Conservation (phyloP, 2,888 invertebrate species). For the Ornithoptera priamus region DNA sequence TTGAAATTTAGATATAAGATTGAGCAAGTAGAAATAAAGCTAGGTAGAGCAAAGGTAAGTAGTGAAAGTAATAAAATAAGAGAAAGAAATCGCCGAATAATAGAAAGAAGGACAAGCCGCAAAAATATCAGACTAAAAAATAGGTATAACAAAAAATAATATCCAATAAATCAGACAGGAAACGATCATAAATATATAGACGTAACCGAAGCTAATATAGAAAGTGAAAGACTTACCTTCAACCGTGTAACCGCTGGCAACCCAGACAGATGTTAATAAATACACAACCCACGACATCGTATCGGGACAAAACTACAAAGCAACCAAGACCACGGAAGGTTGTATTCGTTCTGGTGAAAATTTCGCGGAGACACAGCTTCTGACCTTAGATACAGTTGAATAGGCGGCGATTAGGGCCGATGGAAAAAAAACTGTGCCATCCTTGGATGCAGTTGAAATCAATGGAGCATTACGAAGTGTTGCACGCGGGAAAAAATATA, state of each 20-base stretch:
- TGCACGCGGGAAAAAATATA: constrained; percentile 1
- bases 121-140: too few species aligned
- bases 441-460: constrained; percentile 61
- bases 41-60: too few species aligned
- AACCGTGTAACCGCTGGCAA: constrained; percentile 44
- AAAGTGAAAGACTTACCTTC: constrained; percentile 50
- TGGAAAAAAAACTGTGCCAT: constrained; percentile 61
- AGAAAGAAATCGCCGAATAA: too few species aligned
- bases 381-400: constrained; percentile 56
- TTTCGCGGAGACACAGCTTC: neutral
- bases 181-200: too few species aligned
- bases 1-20: too few species aligned
- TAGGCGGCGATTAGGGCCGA: constrained; percentile 42
- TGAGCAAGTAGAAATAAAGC: too few species aligned
- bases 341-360: constrained; percentile 14
- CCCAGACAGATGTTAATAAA: constrained; percentile 26
- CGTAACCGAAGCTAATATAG: neutral
- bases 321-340: neutral
- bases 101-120: too few species aligned
- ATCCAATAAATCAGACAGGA: too few species aligned
- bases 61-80: too few species aligned
- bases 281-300: constrained; percentile 35
- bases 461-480: constrained; percentile 37
- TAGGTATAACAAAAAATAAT: too few species aligned
- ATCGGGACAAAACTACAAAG: neutral